These are phyloP conservation scores for Alcedo quadribrachys DNA, from an alignment of 2,797 vertebrate species.

Conservation along the genomic window DNA sequence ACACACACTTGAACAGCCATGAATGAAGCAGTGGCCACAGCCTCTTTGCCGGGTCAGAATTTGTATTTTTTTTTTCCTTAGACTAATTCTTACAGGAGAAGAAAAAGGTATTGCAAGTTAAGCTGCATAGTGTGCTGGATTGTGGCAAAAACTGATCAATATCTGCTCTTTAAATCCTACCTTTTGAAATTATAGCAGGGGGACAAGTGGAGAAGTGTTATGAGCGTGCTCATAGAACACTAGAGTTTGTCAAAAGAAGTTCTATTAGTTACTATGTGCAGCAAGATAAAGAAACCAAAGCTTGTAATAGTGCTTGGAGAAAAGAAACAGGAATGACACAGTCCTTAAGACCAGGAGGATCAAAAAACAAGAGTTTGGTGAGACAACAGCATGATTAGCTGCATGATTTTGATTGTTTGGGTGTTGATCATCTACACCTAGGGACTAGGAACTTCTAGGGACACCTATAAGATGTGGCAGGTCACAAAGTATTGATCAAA, in stretches of 20 bases:
- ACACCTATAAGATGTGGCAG: neutral
- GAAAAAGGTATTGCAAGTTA: neutral
- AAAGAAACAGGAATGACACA: neutral
- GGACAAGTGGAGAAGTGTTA: neutral
- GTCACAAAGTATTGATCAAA: neutral
- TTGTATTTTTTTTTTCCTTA: neutral
- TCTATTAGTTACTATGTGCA: neutral
- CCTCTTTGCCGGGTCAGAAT: neutral
- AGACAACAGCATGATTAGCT: neutral
- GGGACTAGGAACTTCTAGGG: no score
- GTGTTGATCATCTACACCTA: neutral
- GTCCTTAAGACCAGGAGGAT: neutral
- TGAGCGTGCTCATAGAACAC: neutral
- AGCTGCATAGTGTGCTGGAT: neutral
- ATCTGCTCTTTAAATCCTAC: neutral
- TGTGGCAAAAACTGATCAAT: neutral
- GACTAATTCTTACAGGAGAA: neutral
- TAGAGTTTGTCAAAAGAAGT: neutral
- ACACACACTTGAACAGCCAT: neutral
- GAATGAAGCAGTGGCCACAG: neutral
- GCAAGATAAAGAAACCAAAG: conserved; percentile 1
- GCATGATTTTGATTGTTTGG: neutral
- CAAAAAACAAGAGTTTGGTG: neutral
- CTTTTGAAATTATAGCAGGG: neutral
- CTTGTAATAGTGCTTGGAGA: neutral